phyloP scores from a whole-genome alignment of 2,797 vertebrate genomes.

The Masticophis lateralis region DNA sequence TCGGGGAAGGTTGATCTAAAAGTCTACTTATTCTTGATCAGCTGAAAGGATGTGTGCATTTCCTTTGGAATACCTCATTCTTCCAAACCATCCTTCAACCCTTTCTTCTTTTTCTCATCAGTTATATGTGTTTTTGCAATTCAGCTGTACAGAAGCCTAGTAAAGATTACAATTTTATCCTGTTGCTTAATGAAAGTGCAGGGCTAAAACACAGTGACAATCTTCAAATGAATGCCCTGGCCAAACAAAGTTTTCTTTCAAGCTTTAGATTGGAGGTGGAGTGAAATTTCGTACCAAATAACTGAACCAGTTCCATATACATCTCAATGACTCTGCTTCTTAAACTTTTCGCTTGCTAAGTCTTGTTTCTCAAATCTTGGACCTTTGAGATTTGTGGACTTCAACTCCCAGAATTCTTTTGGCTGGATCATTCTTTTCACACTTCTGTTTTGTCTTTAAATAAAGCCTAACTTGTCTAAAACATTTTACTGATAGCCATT shows the following conservation, averaged over 20 bases:
- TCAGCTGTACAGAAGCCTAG: neutral
- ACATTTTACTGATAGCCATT: neutral
- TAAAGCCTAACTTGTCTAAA: neutral
- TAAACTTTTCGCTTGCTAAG: neutral
- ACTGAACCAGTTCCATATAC: neutral
- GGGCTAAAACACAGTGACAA: neutral
- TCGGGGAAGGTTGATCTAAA: neutral
- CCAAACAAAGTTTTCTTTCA: neutral
- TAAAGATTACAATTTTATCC: neutral
- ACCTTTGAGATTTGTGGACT: neutral
- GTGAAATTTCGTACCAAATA: neutral
- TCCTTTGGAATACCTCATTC: neutral
- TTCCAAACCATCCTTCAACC: neutral
- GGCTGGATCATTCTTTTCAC: neutral
- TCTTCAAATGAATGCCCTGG: neutral
- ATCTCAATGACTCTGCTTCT: neutral
- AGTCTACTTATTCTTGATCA: neutral
- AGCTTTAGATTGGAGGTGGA: neutral
- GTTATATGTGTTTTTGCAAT: neutral
- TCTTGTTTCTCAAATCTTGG: neutral
- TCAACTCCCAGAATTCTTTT: neutral
- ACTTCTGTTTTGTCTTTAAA: neutral
- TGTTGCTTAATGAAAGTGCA: neutral
- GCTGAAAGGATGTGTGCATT: neutral
- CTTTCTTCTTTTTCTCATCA: neutral